Percentiles rank a stretch among this genome's conserved stretches.
These are phyloP conservation scores for Ariolimax columbianus DNA, from an alignment of 2,888 invertebrate genomes.

Conservation along the genomic window DNA sequence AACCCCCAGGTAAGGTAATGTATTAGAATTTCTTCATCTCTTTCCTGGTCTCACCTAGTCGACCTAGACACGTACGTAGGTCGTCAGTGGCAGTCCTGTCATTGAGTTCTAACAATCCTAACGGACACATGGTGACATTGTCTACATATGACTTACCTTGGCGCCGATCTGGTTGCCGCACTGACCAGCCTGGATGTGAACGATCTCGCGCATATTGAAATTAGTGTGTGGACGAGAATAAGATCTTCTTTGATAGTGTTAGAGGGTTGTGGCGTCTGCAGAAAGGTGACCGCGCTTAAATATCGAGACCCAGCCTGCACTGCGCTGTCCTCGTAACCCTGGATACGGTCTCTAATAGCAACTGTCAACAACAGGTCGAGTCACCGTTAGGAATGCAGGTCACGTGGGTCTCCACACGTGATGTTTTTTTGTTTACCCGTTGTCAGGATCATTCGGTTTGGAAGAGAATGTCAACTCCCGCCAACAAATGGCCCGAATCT, in stretches of 20 bases:
- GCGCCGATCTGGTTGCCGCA: conserved; percentile 72
- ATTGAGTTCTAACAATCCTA: no score
- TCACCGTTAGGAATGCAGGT: neutral
- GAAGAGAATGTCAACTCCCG: neutral
- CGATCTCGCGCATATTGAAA: conserved; percentile 48
- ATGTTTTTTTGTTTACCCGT: neutral
- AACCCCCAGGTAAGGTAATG: no score
- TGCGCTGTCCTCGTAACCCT: neutral
- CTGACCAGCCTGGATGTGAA: conserved; percentile 66
- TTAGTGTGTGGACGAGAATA: neutral
- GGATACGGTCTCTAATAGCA: neutral
- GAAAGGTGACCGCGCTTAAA: neutral
- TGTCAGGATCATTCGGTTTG: neutral
- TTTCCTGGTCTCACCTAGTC: no score
- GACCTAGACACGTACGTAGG: no score
- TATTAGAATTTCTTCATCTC: no score
- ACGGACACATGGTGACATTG: no score
- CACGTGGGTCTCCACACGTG: neutral
- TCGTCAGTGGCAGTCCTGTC: no score
- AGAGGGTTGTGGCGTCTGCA: neutral
- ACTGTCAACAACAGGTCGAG: conserved; percentile 2
- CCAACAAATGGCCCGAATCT: neutral
- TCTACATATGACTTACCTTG: conserved; percentile 63
- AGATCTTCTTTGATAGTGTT: neutral
- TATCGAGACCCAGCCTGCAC: conserved; percentile 13